Conservation (phyloP, 1,140 invertebrate genomes). For the Antheraea pernyi region DNA sequence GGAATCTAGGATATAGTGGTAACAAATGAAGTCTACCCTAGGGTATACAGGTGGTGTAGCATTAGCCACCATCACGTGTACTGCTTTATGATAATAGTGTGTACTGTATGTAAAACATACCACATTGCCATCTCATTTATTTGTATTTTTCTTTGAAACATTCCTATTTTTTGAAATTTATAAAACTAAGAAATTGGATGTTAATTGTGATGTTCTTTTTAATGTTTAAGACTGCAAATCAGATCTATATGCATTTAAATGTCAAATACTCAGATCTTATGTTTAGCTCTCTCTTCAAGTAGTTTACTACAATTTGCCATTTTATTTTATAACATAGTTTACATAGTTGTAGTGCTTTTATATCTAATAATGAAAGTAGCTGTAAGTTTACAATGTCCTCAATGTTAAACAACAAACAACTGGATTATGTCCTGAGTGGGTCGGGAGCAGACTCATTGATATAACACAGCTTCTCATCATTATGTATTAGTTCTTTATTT, state of each 20-base stretch:
- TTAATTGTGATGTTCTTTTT: slow-evolving; percentile 4
- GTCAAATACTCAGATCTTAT: slow-evolving; percentile 8
- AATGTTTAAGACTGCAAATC: slow-evolving; percentile 5
- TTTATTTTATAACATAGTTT: neutral
- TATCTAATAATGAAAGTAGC: neutral
- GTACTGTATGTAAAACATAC: slow-evolving; percentile 1
- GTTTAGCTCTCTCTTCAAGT: slow-evolving; percentile 1
- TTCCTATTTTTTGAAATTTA: slow-evolving; percentile 10
- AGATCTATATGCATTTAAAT: slow-evolving; percentile 1
- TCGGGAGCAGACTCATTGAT: neutral
- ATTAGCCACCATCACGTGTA: neutral
- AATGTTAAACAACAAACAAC: neutral
- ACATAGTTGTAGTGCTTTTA: neutral
- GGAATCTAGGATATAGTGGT: slow-evolving; percentile 24
- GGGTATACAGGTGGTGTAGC: neutral
- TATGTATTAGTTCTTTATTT: neutral
- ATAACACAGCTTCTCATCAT: neutral
- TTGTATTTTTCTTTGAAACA: slow-evolving; percentile 9
- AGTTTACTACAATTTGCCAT: slow-evolving; percentile 5
- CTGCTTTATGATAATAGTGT: too few species aligned
- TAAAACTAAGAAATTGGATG: neutral
- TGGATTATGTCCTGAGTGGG: too few species aligned
- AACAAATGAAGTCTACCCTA: slow-evolving; percentile 16
- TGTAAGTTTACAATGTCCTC: neutral
- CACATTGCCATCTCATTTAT: neutral